Base-by-base conservation (phyloP, 1,140 invertebrate species). In the Drosophila orosa region DNA sequence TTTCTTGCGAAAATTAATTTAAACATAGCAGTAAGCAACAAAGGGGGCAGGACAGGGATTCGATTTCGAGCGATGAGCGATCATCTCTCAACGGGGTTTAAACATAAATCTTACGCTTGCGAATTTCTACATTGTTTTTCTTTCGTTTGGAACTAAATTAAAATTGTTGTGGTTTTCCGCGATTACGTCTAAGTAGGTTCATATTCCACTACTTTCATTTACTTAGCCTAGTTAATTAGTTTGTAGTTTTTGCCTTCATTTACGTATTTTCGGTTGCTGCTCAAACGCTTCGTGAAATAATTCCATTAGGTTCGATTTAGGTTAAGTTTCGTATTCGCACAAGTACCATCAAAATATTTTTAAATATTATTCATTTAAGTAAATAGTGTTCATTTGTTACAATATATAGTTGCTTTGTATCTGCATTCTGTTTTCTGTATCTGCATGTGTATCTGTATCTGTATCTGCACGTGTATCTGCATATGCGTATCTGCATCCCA, bases 21-120 rank as follows among this genome's bases (percentile, higher is more conserved):
- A 76, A 87, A 83, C 72, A 76, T 86, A 86, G 84, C 84, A 79
- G 79, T 87, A 89, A 89, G 79, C 82, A 86, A 86, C 83, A 89
- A 89, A 89, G 45, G 50, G 57, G 52, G 39, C 31, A 48, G 62
- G 42, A 37, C 19, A 42, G 37, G 54, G 67, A 54, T 57, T 77
- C 37, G 39, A 52, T 59, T 57, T 63, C 42, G 40, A 35, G 42
- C 48, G 48, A 52, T 33, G 19, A 52, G 25, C 40, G 19, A 52
- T 29, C 40, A 59, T 67, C 63, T 73, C 35, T 61, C 44, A 61
- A 61, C 42, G 15, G 69, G 71, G 59, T 57, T 40, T 61, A 66
- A 85, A 74, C 77, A 85, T 80, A 82, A 85, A 87, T 79, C 83
- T 86, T 86, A 82, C 83, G 63, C 60, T 52, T 62, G 82, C 82